These are phyloP conservation scores for Enhydra lutris DNA, from an alignment of 2,113 vertebrate genomes.

Conservation along the genomic window DNA sequence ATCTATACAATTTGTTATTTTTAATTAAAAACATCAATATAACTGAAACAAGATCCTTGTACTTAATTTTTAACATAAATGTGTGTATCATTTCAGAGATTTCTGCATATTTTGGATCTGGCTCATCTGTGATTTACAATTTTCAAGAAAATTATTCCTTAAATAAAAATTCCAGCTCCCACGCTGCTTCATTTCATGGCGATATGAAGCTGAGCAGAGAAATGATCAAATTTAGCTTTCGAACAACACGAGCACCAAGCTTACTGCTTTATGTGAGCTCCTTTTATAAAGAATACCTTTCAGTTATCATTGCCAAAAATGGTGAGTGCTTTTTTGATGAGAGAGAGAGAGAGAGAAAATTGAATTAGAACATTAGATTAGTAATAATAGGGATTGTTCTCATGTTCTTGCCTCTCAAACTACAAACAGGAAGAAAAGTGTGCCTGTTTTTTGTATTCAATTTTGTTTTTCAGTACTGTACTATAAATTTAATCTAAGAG, in stretches of 20 bases:
- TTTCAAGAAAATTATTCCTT: conserved; percentile 91
- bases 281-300: conserved; percentile 90
- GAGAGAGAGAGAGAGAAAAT: not conserved
- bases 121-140: conserved; percentile 88
- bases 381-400: not conserved
- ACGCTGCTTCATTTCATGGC: conserved; percentile 88
- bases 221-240: conserved; percentile 88
- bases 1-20: not conserved
- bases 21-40: not conserved
- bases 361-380: not conserved
- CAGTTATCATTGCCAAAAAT: conserved; percentile 88
- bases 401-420: not conserved
- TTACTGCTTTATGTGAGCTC: conserved; percentile 89
- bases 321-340: conserved; percentile 82
- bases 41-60: not conserved
- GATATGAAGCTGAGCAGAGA: conserved; percentile 88
- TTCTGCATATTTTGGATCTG: conserved; percentile 90
- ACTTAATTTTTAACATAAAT: conserved; percentile 41
- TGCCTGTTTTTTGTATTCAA: not conserved
- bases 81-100: conserved; percentile 86
- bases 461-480: not conserved
- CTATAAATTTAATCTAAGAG: not conserved
- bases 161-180: conserved; percentile 87
- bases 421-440: not conserved
- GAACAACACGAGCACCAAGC: conserved; percentile 87